Percentiles rank a stretch among this genome's conserved stretches.
These are phyloP conservation scores for Montipora foliosa DNA, from an alignment of 64 coral and sea anemone genomes.

Conservation along the genomic window DNA sequence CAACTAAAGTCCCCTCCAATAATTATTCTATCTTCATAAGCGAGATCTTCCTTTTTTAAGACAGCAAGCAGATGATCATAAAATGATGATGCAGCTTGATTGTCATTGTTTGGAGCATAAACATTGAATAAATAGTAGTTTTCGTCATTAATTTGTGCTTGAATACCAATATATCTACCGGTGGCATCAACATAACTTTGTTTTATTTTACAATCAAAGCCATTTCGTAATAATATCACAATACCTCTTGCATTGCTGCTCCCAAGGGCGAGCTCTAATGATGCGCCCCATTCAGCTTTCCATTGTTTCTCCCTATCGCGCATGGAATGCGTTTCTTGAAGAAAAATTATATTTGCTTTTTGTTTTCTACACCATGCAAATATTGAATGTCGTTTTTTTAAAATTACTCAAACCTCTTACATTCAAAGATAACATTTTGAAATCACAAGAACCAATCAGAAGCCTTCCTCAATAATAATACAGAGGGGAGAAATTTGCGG, in stretches of 20 bases:
- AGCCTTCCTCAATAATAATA: background rate
- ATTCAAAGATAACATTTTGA: background rate
- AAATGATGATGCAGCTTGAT: background rate
- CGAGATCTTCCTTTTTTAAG: no score
- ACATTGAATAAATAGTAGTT: background rate
- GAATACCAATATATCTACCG: conserved; percentile 3
- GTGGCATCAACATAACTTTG: background rate
- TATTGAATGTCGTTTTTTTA: no score
- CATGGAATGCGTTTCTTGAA: background rate
- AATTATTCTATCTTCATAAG: no score
- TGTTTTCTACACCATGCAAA: no score
- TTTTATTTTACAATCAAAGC: background rate
- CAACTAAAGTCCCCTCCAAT: no score
- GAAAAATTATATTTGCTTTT: no score
- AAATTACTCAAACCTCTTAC: no score
- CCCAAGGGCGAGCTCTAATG: background rate
- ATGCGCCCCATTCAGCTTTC: background rate
- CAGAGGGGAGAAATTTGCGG: no score
- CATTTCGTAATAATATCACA: background rate
- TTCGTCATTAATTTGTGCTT: background rate
- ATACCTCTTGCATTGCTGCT: conserved; percentile 1
- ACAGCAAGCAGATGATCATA: no score
- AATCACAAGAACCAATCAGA: background rate
- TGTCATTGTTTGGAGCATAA: background rate
- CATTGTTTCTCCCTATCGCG: background rate